Evolutionary conservation across 2,888 invertebrate species (phyloP).

Genomic region (Pandemis corylana): DNA sequence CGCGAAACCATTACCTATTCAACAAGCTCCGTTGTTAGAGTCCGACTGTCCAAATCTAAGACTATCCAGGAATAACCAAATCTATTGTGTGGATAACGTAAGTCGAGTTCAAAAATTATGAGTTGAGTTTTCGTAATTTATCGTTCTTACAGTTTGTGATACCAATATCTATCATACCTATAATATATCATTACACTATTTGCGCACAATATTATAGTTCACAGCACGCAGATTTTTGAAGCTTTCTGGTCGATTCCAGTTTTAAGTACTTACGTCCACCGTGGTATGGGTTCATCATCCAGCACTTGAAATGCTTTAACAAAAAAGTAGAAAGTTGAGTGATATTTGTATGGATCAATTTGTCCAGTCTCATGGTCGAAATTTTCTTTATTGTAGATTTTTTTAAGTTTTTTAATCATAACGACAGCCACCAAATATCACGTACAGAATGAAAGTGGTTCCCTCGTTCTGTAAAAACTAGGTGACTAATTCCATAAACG

Average conservation of each 20-base stretch:
- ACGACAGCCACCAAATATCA: constrained; percentile 5
- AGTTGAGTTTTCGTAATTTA: too few relatives aligned
- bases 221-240: too few relatives aligned
- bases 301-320: constrained; percentile 60
- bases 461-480: neutral
- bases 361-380: constrained; percentile 55
- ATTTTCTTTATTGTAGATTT: constrained; percentile 59
- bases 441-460: constrained; percentile 5
- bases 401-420: constrained; percentile 54
- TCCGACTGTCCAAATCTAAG: too few relatives aligned
- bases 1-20: too few relatives aligned
- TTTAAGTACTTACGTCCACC: constrained; percentile 55
- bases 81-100: too few relatives aligned
- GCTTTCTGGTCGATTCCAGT: too few relatives aligned
- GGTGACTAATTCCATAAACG: constrained; percentile 5
- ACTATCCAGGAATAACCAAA: too few relatives aligned
- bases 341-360: constrained; percentile 64
- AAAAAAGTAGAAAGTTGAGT: constrained; percentile 57
- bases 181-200: neutral
- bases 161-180: too few relatives aligned
- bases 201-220: too few relatives aligned
- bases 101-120: too few relatives aligned
- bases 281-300: constrained; percentile 53
- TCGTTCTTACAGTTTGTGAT: too few relatives aligned
- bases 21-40: too few relatives aligned